Evolutionary conservation across 2,113 vertebrate genomes (phyloP).

Genomic region (Nesospiza acunhae): DNA sequence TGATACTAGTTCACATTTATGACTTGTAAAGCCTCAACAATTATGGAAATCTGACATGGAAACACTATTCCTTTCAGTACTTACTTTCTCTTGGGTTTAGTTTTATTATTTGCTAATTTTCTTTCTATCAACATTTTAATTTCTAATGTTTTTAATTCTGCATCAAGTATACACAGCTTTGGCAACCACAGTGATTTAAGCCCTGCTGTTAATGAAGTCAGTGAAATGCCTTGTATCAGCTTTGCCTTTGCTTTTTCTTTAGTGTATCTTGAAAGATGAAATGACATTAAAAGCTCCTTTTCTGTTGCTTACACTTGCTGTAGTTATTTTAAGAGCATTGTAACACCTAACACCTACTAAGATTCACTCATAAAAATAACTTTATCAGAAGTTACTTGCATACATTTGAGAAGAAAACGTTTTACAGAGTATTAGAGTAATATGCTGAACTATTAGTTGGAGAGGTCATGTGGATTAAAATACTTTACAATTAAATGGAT

Average conservation of each 20-base stretch:
- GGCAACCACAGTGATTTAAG: background rate
- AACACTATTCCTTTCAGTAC: background rate
- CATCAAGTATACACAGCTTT: background rate
- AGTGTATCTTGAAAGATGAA: background rate
- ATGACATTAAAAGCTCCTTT: background rate
- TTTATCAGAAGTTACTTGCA: background rate
- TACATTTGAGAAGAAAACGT: background rate
- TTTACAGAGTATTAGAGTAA: background rate
- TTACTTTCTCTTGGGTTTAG: background rate
- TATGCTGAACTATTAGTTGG: background rate
- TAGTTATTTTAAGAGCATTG: background rate
- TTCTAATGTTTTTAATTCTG: background rate
- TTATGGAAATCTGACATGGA: background rate
- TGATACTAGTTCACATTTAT: background rate
- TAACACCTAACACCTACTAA: background rate
- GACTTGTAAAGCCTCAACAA: background rate
- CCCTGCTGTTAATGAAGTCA: background rate
- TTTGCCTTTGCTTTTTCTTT: background rate
- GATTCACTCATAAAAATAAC: background rate
- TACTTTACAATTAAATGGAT: background rate
- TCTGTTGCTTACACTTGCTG: background rate
- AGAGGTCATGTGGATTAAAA: background rate
- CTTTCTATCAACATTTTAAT: background rate
- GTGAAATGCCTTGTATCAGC: background rate
- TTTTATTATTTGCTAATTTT: background rate